These are phyloP conservation scores for Idaea dimidiata DNA, from an alignment of 2,888 invertebrate genomes.

Conservation along the genomic window DNA sequence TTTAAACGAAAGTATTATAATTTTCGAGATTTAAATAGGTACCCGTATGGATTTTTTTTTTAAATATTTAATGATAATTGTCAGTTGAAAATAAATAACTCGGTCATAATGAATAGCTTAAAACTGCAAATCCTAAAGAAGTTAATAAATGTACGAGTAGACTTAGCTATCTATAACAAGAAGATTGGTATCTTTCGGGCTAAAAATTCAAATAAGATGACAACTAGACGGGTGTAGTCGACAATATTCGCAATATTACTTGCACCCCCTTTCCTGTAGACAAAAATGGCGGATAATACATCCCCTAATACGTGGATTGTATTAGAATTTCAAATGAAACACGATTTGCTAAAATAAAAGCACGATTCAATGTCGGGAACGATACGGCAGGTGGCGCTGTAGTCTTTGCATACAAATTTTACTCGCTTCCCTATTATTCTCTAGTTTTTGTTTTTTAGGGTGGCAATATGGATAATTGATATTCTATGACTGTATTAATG, in stretches of 20 bases:
- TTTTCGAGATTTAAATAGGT: too few species aligned
- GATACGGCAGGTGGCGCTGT: neutral
- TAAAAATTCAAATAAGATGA: too few species aligned
- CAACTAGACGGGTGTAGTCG: too few species aligned
- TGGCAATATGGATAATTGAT: neutral
- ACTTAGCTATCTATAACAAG: too few species aligned
- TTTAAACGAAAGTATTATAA: too few species aligned
- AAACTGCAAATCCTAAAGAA: too few species aligned
- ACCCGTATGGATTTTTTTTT: too few species aligned
- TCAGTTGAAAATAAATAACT: too few species aligned
- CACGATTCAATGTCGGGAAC: neutral
- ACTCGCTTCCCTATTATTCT: neutral
- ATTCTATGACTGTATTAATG: neutral
- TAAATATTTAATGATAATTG: too few species aligned
- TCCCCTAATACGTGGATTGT: neutral
- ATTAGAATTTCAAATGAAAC: slow-evolving; percentile 1
- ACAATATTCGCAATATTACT: neutral
- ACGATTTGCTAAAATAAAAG: neutral
- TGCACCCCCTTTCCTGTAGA: neutral
- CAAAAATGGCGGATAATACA: neutral
- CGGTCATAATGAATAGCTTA: too few species aligned
- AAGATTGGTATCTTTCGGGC: too few species aligned
- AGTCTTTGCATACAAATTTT: slow-evolving; percentile 4
- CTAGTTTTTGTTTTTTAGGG: neutral
- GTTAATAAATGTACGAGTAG: too few species aligned